Percentiles rank a stretch among this genome's conserved stretches.
phyloP scores from a whole-genome alignment of 37 sponge, comb jelly and placozoan genomes.

The Axinella damicornis region DNA sequence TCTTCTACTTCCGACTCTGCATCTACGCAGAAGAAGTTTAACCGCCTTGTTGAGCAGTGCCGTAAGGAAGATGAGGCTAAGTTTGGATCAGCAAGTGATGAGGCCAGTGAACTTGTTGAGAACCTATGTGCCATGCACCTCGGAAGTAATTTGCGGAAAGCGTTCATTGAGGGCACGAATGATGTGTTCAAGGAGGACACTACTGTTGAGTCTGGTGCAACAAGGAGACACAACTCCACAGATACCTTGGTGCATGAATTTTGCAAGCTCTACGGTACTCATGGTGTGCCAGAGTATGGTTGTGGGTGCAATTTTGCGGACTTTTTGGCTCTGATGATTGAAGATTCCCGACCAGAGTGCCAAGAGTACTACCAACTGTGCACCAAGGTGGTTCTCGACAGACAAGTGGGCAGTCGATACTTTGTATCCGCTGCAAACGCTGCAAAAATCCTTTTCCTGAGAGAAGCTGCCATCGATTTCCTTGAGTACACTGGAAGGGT shows the following conservation, averaged over 20 bases:
- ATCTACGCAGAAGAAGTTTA: constrained; percentile 22
- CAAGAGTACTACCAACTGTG: constrained; percentile 10
- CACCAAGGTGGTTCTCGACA: constrained; percentile 4
- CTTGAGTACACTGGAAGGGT: constrained; percentile 43
- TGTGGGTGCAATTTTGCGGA: constrained; percentile 36
- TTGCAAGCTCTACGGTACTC: constrained; percentile 43
- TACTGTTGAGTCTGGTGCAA: neutral
- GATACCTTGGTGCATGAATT: constrained; percentile 55
- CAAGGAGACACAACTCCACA: neutral
- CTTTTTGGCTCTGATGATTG: constrained; percentile 10
- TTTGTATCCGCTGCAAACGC: constrained; percentile 55
- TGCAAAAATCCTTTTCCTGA: constrained; percentile 33
- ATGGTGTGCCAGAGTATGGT: constrained; percentile 64
- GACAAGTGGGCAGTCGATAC: constrained; percentile 59
- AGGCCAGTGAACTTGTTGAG: constrained; percentile 17
- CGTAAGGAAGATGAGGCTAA: too few relatives aligned
- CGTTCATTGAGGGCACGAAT: neutral
- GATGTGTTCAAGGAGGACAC: neutral
- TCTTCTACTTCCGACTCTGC: constrained; percentile 42
- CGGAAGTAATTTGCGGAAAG: constrained; percentile 28
- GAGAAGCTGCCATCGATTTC: constrained; percentile 29
- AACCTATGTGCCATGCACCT: constrained; percentile 46
- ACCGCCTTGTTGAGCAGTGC: constrained; percentile 4
- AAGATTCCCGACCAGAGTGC: neutral
- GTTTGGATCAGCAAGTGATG: too few relatives aligned